These are phyloP conservation scores for Calidris pugnax DNA, from an alignment of 2,113 vertebrate species.

Conservation along the genomic window DNA sequence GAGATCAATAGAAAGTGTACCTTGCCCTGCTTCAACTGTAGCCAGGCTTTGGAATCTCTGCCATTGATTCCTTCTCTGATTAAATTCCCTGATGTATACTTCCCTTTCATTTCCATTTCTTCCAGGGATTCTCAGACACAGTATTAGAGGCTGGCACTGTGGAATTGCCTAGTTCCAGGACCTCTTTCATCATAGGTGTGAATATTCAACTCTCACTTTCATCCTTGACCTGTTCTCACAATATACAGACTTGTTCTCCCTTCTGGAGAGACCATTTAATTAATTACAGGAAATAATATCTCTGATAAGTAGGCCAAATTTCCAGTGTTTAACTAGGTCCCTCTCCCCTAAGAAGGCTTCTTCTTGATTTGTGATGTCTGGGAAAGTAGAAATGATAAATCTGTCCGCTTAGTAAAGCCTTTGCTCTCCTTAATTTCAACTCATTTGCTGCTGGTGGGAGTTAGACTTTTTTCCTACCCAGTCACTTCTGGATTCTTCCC, in stretches of 20 bases:
- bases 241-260: background rate
- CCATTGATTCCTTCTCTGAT: background rate
- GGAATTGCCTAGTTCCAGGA: background rate
- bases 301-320: constrained; percentile 2
- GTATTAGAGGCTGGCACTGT: background rate
- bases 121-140: background rate
- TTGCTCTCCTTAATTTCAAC: background rate
- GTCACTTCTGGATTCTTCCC: background rate
- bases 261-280: background rate
- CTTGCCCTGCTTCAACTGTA: background rate
- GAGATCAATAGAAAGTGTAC: background rate
- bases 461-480: background rate
- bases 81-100: background rate
- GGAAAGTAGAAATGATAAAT: background rate
- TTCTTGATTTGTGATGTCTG: background rate
- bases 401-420: background rate
- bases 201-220: background rate
- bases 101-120: background rate
- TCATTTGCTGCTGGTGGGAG: background rate
- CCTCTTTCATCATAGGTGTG: background rate
- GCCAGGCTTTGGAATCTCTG: background rate
- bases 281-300: background rate
- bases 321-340: background rate
- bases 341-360: background rate
- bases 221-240: constrained; percentile 28